Evolutionary conservation across 2,888 invertebrate genomes (phyloP), one percentile per base, ranked within the genome.

Genomic region (Therioaphis trifolii): DNA sequence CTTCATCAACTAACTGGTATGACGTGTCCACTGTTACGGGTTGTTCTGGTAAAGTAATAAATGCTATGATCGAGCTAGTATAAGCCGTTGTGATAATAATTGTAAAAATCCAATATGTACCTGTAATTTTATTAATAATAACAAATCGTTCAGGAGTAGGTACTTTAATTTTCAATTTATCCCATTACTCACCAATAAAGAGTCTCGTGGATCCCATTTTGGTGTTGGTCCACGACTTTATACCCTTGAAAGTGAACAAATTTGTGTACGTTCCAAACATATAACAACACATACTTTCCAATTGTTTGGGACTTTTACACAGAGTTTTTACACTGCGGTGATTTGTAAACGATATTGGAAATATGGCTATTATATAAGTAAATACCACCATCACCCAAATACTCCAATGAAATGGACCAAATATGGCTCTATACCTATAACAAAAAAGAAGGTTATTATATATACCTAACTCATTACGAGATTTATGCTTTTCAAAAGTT

Each of bases 201-300:
- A 94, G 87, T 85, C 94, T 90, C 0, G 94, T 94, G 0, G 94
- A 93, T 29, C 91, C 88, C 88, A 93, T 94, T 71, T 90, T 91
- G 2, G 92, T 92, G 87, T 90, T 92, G 86, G 92, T 92, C 94
- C 93, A 95, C 15, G 94, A 93, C 86, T 92, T 91, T 87, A 91
- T 91, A 0, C 93, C 93, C 61, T 86, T 86, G 84, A 89, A 88
- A 9, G 93, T 93, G 87, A 95, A 94, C 86, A 93, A 93, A 87
- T 95, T 95, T 0, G 95, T 95, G 87, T 95, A 95, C 66, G 94
- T 95, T 7, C 95, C 94, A 87, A 94, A 95, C 80, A 95, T 94
- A 87, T 94, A 94, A 95, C 95, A 95, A 88, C 95, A 95, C 94
- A 95, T 94, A 87, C 94, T 93, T 88, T 94, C 94, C 55, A 94